phyloP scores from a whole-genome alignment of 2,113 vertebrate species.

The Ceyx melanurus region DNA sequence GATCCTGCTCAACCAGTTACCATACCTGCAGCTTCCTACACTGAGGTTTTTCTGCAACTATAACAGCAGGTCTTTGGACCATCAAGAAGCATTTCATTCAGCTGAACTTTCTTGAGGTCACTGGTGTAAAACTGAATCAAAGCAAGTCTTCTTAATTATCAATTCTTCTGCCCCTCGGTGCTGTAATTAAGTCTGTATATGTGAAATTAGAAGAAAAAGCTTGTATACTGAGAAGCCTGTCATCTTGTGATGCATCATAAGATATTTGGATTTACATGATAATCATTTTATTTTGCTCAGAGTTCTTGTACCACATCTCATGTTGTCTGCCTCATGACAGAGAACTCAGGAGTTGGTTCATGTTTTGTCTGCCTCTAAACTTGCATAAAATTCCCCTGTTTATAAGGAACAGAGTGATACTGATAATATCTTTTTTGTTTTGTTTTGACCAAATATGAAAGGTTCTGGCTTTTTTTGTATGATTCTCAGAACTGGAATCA shows the following conservation, averaged over 20 bases:
- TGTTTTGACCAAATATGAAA: background rate
- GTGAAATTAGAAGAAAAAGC: constrained; percentile 3
- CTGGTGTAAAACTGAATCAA: background rate
- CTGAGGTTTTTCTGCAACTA: background rate
- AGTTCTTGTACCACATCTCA: background rate
- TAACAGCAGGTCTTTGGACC: constrained; percentile 1
- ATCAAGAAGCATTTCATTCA: background rate
- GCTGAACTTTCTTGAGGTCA: constrained; percentile 40
- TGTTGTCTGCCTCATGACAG: constrained; percentile 39
- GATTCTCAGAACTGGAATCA: background rate
- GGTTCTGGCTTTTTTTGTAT: background rate
- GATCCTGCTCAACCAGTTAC: constrained; percentile 47
- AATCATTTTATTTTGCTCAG: background rate
- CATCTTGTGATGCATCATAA: constrained; percentile 49
- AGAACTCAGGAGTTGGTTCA: background rate
- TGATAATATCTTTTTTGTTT: background rate
- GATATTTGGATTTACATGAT: constrained; percentile 25
- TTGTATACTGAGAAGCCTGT: background rate
- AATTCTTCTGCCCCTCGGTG: background rate
- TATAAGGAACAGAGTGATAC: background rate
- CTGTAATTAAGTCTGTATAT: background rate
- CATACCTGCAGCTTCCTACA: background rate
- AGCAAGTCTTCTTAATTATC: background rate
- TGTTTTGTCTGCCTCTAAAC: background rate
- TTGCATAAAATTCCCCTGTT: background rate